A percentile compares a stretch with the other conserved stretches of the same genome.
These are phyloP conservation scores for Todus mexicanus DNA, from an alignment of 2,797 vertebrate genomes.

Conservation along the genomic window DNA sequence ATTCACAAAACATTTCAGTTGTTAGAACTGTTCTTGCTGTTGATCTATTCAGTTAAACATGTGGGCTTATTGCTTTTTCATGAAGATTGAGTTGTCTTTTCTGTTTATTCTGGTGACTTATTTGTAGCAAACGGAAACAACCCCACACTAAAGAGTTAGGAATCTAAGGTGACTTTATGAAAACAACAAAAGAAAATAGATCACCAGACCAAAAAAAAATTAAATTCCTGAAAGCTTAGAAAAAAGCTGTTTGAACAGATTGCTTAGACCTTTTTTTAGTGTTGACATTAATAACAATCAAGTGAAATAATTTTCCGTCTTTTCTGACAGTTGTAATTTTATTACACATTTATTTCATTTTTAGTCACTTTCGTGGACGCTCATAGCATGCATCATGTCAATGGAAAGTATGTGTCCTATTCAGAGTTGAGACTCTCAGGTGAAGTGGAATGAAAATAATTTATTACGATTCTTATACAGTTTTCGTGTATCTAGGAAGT, in stretches of 20 bases:
- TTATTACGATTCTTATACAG: background rate
- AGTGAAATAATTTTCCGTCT: background rate
- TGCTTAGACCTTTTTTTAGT: background rate
- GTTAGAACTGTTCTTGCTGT: background rate
- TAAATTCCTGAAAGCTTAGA: background rate
- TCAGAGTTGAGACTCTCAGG: background rate
- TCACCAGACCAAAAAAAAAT: accelerated
- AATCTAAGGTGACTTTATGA: background rate
- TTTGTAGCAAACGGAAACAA: background rate
- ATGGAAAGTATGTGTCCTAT: background rate
- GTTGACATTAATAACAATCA: background rate
- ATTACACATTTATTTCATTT: background rate
- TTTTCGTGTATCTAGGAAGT: background rate
- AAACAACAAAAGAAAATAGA: background rate
- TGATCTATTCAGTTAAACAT: background rate
- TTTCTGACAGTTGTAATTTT: background rate
- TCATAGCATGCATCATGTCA: background rate
- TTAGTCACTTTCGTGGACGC: background rate
- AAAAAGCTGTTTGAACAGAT: background rate
- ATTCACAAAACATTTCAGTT: background rate
- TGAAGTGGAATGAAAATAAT: background rate
- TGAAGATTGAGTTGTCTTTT: background rate
- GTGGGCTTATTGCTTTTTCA: background rate
- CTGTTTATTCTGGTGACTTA: background rate
- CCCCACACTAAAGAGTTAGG: background rate